Evolutionary conservation across 2,888 invertebrate species (phyloP).

Genomic region (Cerceris rybyensis): DNA sequence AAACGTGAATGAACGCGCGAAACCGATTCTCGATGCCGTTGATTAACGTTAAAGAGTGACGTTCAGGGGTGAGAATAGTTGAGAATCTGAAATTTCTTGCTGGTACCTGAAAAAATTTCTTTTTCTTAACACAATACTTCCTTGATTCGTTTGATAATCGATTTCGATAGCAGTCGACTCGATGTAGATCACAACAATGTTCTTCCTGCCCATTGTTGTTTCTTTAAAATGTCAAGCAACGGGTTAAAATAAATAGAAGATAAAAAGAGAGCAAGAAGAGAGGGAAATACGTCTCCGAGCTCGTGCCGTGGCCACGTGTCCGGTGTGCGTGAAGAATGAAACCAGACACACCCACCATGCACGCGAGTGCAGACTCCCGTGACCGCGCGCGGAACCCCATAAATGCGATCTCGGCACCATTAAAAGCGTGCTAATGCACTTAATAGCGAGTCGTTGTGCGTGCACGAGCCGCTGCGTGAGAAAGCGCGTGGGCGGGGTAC

Average conservation of each 20-base stretch:
- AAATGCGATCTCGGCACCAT: constrained; percentile 60
- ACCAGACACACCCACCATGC: constrained; percentile 65
- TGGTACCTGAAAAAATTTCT: too few relatives aligned
- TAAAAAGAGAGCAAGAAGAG: constrained; percentile 38
- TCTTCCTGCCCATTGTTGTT: neutral
- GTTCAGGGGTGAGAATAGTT: too few relatives aligned
- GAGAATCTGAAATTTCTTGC: too few relatives aligned
- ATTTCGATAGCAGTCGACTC: constrained; percentile 10
- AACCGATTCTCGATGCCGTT: neutral
- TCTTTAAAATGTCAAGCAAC: constrained; percentile 62
- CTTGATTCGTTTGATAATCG: neutral
- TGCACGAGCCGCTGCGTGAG: constrained; percentile 69
- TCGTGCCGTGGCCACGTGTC: constrained; percentile 67
- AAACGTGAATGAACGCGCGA: neutral
- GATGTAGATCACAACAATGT: too few relatives aligned
- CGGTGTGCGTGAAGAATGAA: constrained; percentile 63
- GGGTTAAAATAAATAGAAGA: constrained; percentile 34
- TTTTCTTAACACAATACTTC: too few relatives aligned
- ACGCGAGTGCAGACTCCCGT: constrained; percentile 52
- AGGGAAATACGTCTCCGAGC: constrained; percentile 42
- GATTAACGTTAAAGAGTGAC: constrained; percentile 12
- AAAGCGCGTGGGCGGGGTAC: constrained; percentile 74
- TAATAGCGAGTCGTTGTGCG: constrained; percentile 79
- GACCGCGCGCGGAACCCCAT: constrained; percentile 50
- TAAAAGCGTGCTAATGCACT: constrained; percentile 79